Evolutionary conservation across 1,140 invertebrate genomes (phyloP).

Genomic region (Dendroctonus ponderosae): DNA sequence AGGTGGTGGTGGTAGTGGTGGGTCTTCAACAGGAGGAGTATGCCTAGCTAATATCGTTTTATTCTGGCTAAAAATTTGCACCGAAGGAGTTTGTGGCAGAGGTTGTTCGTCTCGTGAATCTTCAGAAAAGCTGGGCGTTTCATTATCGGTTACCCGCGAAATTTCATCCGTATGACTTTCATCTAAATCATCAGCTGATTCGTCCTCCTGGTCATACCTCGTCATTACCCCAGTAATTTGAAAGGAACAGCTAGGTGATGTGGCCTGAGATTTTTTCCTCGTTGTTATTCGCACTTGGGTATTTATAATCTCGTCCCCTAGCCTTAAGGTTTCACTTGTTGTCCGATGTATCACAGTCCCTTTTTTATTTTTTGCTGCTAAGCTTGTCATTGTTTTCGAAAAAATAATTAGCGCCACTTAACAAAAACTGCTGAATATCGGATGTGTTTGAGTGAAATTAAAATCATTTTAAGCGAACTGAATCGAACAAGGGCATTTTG

Average conservation of each 20-base stretch:
- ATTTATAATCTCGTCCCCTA: constrained; percentile 57
- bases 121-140: constrained; percentile 81
- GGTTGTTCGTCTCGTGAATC: constrained; percentile 39
- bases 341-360: constrained; percentile 68
- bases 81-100: constrained; percentile 3
- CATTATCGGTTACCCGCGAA: constrained; percentile 79
- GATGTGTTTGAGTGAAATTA: constrained; percentile 13
- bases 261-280: constrained; percentile 54
- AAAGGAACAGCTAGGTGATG: constrained; percentile 78
- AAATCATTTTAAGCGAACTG: constrained; percentile 32
- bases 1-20: neutral
- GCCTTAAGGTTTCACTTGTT: constrained; percentile 72
- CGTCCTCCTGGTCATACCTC: constrained; percentile 77
- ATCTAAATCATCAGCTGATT: constrained; percentile 90
- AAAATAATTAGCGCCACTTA: constrained; percentile 29
- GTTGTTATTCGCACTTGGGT: constrained; percentile 24
- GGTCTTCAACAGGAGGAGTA: constrained; percentile 10
- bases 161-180: constrained; percentile 89
- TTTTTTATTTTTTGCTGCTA: constrained; percentile 37
- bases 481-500: constrained; percentile 26
- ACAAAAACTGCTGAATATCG: constrained; percentile 17
- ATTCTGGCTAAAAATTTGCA: constrained; percentile 27
- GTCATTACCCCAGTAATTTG: constrained; percentile 83
- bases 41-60: constrained; percentile 4
- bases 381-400: constrained; percentile 14